Evolutionary conservation across 2,113 vertebrate species (phyloP), one percentile per base, ranked within the genome.

Genomic region (Struthio camelus): DNA sequence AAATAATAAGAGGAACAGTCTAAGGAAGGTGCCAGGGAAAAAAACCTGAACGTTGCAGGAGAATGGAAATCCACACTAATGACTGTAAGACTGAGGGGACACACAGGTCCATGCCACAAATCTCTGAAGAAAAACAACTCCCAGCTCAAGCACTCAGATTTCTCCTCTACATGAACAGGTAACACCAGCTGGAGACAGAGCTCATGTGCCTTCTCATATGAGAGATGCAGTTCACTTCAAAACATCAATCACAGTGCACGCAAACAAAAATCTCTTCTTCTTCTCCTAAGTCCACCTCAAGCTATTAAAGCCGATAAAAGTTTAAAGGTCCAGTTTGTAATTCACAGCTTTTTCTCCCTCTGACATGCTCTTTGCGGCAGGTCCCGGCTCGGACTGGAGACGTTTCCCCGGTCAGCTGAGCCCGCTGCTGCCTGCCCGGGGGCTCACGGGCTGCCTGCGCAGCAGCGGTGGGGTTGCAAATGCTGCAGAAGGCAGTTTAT

Each of bases 1-100:
- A 97, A 97, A 97, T 56, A 96, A 10, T 59, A 66, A 83, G n/a
- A 97, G 61, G 65, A 92, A 93, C 54, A 91, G 81, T 90, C 85
- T 44, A 44, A 93, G 91, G 92, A 96, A 96, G 93, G 94, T 91
- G 87, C 91, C 76, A 87, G 27, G 17, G 91, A 91, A 78, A 70
- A 82, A 71, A 46, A 0, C 4, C 89, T 71, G 79, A 93, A 90
- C 42, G 25, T 54, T 83, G 79, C 50, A 36, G 48, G 64, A 85
- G 86, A 95, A 90, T 75, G 61, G 73, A 93, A 91, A 87, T 34
- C 69, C 65, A 67, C 27, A 36, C 9, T 67, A 73, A 88, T 23
- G 82, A 56, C 64, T 71, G 42, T 2, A 2, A 72, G 71, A 73
- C 81, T 77, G 44, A 1, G 8, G 81, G 85, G 64, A 82, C 81